phyloP scores from a whole-genome alignment of 1,140 invertebrate species.

The Ephestia elutella region DNA sequence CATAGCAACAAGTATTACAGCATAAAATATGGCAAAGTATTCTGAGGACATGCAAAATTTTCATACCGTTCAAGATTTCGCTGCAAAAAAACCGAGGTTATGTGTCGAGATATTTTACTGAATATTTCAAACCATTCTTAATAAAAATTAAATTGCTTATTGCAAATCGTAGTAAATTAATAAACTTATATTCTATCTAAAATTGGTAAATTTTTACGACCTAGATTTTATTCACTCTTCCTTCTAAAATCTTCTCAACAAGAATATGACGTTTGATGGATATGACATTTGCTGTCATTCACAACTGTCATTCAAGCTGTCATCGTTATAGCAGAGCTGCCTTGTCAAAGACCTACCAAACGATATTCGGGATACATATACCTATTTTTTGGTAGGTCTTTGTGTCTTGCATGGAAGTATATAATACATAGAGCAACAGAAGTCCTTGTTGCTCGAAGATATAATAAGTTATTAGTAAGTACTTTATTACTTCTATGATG shows the following conservation, averaged over 20 bases:
- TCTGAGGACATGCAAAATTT: neutral
- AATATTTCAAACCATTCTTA: neutral
- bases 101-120: neutral
- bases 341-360: no score
- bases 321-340: no score
- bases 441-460: no score
- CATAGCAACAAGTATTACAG: neutral
- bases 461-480: no score
- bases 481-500: no score
- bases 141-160: neutral
- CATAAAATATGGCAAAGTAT: slow-evolving; percentile 2
- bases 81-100: neutral
- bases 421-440: no score
- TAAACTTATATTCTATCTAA: neutral
- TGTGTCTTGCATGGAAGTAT: no score
- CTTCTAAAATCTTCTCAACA: slow-evolving; percentile 4
- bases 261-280: slow-evolving; percentile 9
- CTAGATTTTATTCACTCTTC: neutral
- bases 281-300: no score
- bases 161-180: neutral
- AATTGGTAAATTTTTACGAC: neutral
- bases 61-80: neutral
- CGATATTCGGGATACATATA: no score
- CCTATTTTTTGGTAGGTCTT: no score
- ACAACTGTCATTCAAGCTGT: no score